phyloP scores from a whole-genome alignment of 2,797 vertebrate genomes.

The Hylomyscus alleni region DNA sequence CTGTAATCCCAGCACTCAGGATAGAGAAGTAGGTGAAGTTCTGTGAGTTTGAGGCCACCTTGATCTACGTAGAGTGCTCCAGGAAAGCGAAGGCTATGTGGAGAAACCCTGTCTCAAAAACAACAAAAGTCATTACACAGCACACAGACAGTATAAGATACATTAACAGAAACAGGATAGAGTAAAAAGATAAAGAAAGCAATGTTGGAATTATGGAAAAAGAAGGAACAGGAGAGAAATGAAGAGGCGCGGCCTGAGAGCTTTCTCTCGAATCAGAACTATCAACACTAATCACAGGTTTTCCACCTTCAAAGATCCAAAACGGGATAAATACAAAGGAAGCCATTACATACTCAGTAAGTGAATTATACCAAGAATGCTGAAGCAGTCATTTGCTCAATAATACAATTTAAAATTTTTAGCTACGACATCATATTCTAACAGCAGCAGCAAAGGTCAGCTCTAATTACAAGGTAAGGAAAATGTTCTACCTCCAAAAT shows the following conservation, averaged over 20 bases:
- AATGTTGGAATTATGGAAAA: background rate
- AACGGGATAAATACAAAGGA: background rate
- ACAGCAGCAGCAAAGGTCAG: background rate
- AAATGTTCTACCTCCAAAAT: background rate
- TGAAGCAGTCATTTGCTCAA: background rate
- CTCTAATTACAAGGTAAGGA: background rate
- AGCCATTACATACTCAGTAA: background rate
- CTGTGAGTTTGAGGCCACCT: too few relatives aligned
- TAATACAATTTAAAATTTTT: background rate
- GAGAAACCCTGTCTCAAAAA: background rate
- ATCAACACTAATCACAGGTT: slow-evolving; percentile 25
- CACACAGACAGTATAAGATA: background rate
- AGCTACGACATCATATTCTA: background rate
- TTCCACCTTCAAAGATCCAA: slow-evolving; percentile 35
- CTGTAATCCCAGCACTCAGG: too few relatives aligned
- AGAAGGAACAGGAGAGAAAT: background rate
- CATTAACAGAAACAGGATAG: background rate
- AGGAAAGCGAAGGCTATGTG: background rate
- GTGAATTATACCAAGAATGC: slow-evolving; percentile 33
- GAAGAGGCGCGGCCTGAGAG: slow-evolving; percentile 14
- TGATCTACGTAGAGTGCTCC: background rate
- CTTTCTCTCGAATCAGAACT: background rate
- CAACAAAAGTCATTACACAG: background rate
- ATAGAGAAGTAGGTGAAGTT: too few relatives aligned
- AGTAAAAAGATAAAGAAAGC: background rate